Conservation (phyloP, 1,140 invertebrate species). For the Drosophila melanica region DNA sequence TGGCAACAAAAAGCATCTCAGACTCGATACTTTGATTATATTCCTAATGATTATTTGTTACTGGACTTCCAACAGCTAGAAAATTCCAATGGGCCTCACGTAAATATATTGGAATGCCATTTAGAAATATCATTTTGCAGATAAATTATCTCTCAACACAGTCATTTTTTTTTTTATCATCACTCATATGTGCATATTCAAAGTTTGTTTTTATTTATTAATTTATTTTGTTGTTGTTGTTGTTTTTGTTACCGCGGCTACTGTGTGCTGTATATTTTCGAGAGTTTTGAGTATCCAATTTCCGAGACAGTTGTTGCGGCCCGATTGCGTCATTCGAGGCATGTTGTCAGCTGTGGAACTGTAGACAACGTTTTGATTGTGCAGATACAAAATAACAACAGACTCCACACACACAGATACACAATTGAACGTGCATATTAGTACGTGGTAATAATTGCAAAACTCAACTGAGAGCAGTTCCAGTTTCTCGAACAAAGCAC, state of each 20-base stretch:
- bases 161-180: conserved; percentile 25
- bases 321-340: conserved; percentile 49
- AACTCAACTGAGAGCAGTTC: conserved; percentile 41
- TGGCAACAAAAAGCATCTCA: too few species aligned
- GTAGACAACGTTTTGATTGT: conserved; percentile 46
- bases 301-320: conserved; percentile 28
- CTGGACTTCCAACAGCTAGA: not conserved
- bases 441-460: conserved; percentile 48
- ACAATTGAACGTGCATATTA: not conserved
- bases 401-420: conserved; percentile 12
- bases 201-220: conserved; percentile 1
- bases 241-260: conserved; percentile 3
- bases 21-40: too few species aligned
- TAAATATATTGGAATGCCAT: conserved; percentile 14
- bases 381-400: conserved; percentile 32
- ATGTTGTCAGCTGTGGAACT: conserved; percentile 23
- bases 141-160: conserved; percentile 35
- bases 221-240: not conserved
- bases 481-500: conserved; percentile 41
- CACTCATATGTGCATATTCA: conserved; percentile 21
- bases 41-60: not conserved
- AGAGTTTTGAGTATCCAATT: conserved; percentile 55
- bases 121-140: conserved; percentile 27
- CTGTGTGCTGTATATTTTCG: conserved; percentile 46
- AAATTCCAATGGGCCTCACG: not conserved